A percentile compares a stretch with the other conserved stretches of the same genome.
phyloP scores from a whole-genome alignment of 2,797 vertebrate genomes.

The Rhinogobio ventralis region DNA sequence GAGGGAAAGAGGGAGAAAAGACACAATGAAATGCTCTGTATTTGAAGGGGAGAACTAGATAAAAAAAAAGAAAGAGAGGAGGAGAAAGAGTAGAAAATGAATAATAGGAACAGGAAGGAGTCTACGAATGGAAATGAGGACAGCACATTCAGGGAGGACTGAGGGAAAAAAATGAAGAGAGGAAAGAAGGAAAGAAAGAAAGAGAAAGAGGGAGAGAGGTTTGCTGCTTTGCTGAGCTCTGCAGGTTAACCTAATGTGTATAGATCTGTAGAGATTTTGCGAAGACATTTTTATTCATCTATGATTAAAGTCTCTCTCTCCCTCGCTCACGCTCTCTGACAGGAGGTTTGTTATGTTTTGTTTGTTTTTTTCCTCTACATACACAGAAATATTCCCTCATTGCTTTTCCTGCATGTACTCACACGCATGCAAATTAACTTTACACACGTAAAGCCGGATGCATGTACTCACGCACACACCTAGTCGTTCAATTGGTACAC shows the following conservation, averaged over 20 bases:
- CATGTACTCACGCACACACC: constrained; percentile 44
- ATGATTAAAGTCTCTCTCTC: constrained; percentile 74
- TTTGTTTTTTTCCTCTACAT: constrained; percentile 57
- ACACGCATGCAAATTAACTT: constrained; percentile 75
- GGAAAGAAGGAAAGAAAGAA: not conserved
- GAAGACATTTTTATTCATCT: constrained; percentile 87
- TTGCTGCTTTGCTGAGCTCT: constrained; percentile 77
- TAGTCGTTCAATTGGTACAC: constrained; percentile 9
- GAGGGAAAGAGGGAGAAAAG: constrained; percentile 29
- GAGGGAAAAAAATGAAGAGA: constrained; percentile 55
- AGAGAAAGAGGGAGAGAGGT: constrained; percentile 58
- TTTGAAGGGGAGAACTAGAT: constrained; percentile 11
- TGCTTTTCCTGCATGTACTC: constrained; percentile 64
- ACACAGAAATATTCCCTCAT: constrained; percentile 54
- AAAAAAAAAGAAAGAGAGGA: constrained; percentile 14
- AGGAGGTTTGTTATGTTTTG: constrained; percentile 77
- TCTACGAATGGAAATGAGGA: constrained; percentile 64
- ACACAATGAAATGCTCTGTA: constrained; percentile 33
- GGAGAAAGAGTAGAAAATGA: constrained; percentile 78
- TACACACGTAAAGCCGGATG: constrained; percentile 25
- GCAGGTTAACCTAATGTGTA: constrained; percentile 83
- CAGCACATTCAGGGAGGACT: constrained; percentile 63
- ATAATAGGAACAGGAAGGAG: constrained; percentile 67
- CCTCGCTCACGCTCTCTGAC: constrained; percentile 68
- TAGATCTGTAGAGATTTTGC: constrained; percentile 84